Evolutionary conservation across 35 echinoderm and acorn worm genomes (phyloP).

Genomic region (Diadema setosum): DNA sequence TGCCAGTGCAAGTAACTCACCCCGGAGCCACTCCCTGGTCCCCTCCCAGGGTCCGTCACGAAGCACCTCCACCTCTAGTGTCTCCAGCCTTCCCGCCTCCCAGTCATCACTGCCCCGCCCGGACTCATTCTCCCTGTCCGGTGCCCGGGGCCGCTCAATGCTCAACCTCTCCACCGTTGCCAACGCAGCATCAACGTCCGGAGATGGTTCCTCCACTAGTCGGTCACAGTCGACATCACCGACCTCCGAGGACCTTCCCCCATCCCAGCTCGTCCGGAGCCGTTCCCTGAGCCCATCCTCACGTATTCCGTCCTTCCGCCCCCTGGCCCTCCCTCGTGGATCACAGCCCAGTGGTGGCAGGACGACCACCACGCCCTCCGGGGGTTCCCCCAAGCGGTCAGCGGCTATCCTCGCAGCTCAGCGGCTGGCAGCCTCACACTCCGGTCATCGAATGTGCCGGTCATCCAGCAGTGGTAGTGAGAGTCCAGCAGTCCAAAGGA

Average conservation of each 20-base stretch:
- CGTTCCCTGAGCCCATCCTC: conserved; percentile 53
- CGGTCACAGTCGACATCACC: conserved; percentile 22
- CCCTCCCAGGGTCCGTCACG: neutral
- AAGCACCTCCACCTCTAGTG: neutral
- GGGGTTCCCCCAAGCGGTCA: neutral
- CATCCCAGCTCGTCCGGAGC: conserved; percentile 24
- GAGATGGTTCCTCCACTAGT: neutral
- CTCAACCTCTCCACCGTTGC: neutral
- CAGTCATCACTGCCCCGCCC: neutral
- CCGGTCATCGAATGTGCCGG: neutral
- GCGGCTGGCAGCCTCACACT: neutral
- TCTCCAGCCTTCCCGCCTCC: neutral
- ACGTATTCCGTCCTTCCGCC: conserved; percentile 34
- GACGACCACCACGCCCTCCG: neutral
- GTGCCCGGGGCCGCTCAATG: neutral
- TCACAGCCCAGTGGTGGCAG: neutral
- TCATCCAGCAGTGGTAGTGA: neutral
- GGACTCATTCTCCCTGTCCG: neutral
- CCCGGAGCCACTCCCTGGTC: neutral
- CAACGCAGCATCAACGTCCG: neutral
- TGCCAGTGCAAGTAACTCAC: neutral
- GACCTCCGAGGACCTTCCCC: neutral
- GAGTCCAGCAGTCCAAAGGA: neutral
- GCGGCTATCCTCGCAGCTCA: neutral
- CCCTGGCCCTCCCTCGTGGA: neutral